Evolutionary conservation across 2,797 vertebrate species (phyloP), one percentile per base, ranked within the genome.

Genomic region (Melanogrammus aeglefinus): DNA sequence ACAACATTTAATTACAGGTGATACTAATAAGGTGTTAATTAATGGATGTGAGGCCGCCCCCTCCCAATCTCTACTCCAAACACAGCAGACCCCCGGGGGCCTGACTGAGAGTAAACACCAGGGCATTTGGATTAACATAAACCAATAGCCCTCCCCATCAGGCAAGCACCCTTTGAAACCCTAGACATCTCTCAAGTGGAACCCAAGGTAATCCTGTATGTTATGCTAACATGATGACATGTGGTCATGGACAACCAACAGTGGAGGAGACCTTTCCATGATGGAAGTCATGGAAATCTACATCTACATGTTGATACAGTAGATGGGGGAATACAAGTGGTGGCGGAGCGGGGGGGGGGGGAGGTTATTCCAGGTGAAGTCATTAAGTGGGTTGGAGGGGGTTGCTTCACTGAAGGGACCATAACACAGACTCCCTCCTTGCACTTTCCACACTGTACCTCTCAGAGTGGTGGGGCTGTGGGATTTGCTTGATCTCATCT

Each of bases 1-100:
- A 87, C 86, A 80, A 86, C 86, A 87, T 75, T 78, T 85, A 83
- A 90, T 91, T 87, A 88, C 75, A 24, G 6, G 66, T 74, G 77
- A 87, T 80, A 72, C 69, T 83, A 84, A 91, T 87, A 77, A 85
- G 81, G 83, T 86, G 87, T 77, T 89, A 90, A 91, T 88, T 85
- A 63, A 86, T 79, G 36, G 73, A 81, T 80, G 74, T 74, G 81
- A 80, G 84, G 80, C 81, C n/a, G n/a, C 82, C 77, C 71, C 73
- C 35, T 14, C 44, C 74, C 47, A 12, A 57, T 18, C 16, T 63
- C 76, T 76, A 75, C 76, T 87, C 83, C 81, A 84, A 88, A 90
- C 84, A 86, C 74, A 79, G 16, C 57, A 74, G 73, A 57, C 75
- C 44, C 79, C 33, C 16, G 84, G 76, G 76, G 76, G 73, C 73